Conservation (phyloP, 1,140 invertebrate genomes). For the Sarcophaga bullata region DNA sequence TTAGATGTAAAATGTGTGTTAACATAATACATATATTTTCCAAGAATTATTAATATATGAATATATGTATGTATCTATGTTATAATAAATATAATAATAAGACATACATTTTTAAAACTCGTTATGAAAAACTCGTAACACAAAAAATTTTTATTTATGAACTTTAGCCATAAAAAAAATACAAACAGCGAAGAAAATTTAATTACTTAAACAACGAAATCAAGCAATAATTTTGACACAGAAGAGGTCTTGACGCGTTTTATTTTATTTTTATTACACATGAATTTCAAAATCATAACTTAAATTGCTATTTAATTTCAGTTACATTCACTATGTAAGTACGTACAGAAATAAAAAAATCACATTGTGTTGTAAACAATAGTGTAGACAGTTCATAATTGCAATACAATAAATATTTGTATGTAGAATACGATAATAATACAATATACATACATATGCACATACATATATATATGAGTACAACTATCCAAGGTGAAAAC, state of each 20-base stretch:
- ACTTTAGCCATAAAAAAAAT: neutral
- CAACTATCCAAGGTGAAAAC: neutral
- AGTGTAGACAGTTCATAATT: neutral
- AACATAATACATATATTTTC: no score
- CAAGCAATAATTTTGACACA: neutral
- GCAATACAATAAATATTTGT: neutral
- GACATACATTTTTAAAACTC: neutral
- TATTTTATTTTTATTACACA: slow-evolving; percentile 4
- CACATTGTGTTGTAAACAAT: neutral
- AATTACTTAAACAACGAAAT: slow-evolving; percentile 5
- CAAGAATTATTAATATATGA: no score
- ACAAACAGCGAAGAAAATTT: neutral
- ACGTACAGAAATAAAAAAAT: neutral
- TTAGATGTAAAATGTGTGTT: no score
- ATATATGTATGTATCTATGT: neutral
- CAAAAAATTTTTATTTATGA: neutral
- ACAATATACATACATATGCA: no score
- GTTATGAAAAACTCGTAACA: neutral
- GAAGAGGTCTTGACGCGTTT: neutral
- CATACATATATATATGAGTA: no score
- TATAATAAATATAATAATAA: neutral
- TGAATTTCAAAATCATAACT: neutral
- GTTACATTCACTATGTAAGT: neutral
- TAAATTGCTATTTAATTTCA: no score
- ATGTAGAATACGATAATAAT: neutral